Evolutionary conservation across 2,888 invertebrate genomes (phyloP).

Genomic region (Drosophila borborema): DNA sequence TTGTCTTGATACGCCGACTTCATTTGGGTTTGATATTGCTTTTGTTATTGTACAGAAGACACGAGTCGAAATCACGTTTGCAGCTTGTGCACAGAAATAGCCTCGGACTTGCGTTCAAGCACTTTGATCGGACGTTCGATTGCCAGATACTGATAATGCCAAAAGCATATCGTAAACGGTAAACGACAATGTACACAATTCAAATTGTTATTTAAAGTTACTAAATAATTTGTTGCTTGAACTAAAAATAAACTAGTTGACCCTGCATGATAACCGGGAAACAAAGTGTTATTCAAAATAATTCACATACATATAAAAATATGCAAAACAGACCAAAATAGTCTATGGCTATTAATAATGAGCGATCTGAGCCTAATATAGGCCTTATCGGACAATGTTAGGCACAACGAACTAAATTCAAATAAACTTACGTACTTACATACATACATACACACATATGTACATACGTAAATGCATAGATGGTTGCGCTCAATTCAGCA

Average conservation of each 20-base stretch:
- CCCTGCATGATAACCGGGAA: neutral
- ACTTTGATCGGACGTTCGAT: constrained; percentile 17
- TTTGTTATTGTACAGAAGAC: constrained; percentile 1
- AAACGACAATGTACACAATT: neutral
- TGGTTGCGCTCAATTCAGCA: neutral
- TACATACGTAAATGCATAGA: neutral
- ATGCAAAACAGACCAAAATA: constrained; percentile 27
- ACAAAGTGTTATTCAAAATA: neutral
- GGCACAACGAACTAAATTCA: constrained; percentile 11
- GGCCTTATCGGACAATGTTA: constrained; percentile 40
- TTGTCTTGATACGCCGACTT: constrained; percentile 1
- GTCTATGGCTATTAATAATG: constrained; percentile 43
- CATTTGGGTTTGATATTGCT: neutral
- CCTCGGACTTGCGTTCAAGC: constrained; percentile 19
- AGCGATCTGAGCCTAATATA: constrained; percentile 5
- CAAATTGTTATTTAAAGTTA: neutral
- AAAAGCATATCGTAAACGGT: neutral
- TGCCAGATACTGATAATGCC: constrained; percentile 2
- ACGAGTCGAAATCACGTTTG: constrained; percentile 37
- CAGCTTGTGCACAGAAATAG: constrained; percentile 38
- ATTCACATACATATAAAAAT: neutral
- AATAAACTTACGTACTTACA: neutral
- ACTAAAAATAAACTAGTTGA: neutral
- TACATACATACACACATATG: neutral
- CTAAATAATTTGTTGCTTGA: neutral